Conservation (phyloP, 2,888 invertebrate species). For the Cyaniris semiargus region DNA sequence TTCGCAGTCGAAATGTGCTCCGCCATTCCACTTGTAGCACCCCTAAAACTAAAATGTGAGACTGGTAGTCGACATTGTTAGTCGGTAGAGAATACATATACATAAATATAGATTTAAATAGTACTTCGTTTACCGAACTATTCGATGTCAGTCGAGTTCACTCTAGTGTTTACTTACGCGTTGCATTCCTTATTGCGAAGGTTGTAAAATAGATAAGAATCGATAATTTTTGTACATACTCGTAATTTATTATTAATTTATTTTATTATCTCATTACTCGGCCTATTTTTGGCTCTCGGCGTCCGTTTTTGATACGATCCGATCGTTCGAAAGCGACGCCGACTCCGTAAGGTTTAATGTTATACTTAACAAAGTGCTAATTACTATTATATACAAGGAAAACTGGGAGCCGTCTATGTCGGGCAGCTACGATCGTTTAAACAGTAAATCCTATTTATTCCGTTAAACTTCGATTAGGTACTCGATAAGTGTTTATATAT, state of each 20-base stretch:
- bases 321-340: conserved; percentile 38
- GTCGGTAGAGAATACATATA: conserved; percentile 72
- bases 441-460: conserved; percentile 38
- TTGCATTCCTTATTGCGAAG: conserved; percentile 69
- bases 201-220: conserved; percentile 66
- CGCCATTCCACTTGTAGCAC: conserved; percentile 74
- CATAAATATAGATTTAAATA: conserved; percentile 69
- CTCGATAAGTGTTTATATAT: conserved; percentile 44
- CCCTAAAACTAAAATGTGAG: conserved; percentile 79
- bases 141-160: conserved; percentile 66
- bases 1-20: conserved; percentile 70
- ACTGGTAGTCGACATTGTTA: conserved; percentile 81
- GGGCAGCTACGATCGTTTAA: conserved; percentile 63
- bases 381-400: conserved; percentile 26
- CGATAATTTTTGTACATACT: conserved; percentile 66
- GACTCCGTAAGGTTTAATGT: conserved; percentile 34
- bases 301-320: conserved; percentile 43
- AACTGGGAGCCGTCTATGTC: conserved; percentile 55
- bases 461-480: conserved; percentile 40
- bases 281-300: conserved; percentile 62
- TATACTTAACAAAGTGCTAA: conserved; percentile 29
- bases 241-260: conserved; percentile 56
- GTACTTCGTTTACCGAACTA: conserved; percentile 68
- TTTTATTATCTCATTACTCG: conserved; percentile 62
- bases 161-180: conserved; percentile 64